Base-by-base conservation (phyloP, 1,140 invertebrate species). In the Panagrolaimus sp. region DNA sequence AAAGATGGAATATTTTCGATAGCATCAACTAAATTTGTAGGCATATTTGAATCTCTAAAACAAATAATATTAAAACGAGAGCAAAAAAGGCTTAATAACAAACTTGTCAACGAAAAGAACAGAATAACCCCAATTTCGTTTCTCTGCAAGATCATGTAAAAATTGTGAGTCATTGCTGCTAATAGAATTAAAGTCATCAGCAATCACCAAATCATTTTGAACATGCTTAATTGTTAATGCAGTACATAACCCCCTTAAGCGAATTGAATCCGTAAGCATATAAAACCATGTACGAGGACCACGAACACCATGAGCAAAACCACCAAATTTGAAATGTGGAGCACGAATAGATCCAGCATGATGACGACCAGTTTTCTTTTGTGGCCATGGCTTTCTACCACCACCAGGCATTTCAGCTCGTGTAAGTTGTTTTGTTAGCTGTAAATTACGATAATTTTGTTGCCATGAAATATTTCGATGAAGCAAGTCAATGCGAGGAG, bases 91-190 rank as follows among this genome's bases (percentile, higher is more conserved):
- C 65, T 28, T 63, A 65, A 69, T 45, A 72, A 86, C 88, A 87
- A 88, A 91, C 90, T 89, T 89, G 85, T 98, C 92, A 62, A 97
- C 88, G 86, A 98, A 90, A 0, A 98, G 85, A 38, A 94, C 91
- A n/a, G 93, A 94, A 44, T 92, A 89, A 45, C 94, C 95, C 95
- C 95, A 98, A 80, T 90, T 89, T 77, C 94, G 88, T 65, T 88
- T 85, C 73, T 91, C 89, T 21, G 91, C 88, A 26, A 98, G 84
- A 75, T 94, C 88, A 76, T 89, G 84, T 1, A 98, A 84, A 81
- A 88, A 96, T 78, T 85, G 70, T 6, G 89, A 86, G 78, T 96
- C 90, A 55, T 90, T 88, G n/a, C 89, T 88, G 9, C 93, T 91
- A 73, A 97, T 87, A 9, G 65, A 82, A 71, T 94, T 90, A 15